A percentile compares a stretch with the other conserved stretches of the same genome.
These are phyloP conservation scores for Prinia subflava DNA, from an alignment of 2,113 vertebrate genomes.

Conservation along the genomic window DNA sequence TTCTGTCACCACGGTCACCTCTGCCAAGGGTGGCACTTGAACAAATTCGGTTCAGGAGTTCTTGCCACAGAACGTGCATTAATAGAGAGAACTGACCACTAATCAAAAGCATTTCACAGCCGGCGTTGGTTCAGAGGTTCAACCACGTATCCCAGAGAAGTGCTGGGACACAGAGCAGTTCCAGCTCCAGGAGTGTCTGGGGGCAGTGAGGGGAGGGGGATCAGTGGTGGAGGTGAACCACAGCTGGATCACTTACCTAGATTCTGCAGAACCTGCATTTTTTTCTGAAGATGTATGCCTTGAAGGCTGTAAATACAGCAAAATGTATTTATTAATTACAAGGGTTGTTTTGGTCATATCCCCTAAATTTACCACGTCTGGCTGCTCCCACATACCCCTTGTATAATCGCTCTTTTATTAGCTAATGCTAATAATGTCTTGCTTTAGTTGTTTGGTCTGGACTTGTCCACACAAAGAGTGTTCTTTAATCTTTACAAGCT, in stretches of 20 bases:
- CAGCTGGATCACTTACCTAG: not conserved
- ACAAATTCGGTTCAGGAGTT: not conserved
- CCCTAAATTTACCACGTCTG: not conserved
- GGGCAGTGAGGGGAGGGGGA: not conserved
- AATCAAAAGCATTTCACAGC: not conserved
- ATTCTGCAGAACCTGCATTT: not conserved
- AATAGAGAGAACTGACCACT: not conserved
- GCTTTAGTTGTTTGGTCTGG: not conserved
- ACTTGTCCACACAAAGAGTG: not conserved
- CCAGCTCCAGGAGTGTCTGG: not conserved
- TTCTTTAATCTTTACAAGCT: not conserved
- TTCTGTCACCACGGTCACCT: not conserved
- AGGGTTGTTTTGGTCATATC: not conserved
- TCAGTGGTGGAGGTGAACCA: not conserved
- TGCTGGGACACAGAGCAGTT: not conserved
- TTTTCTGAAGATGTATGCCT: not conserved
- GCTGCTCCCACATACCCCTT: not conserved
- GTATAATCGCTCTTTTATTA: not conserved
- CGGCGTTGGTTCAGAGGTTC: not conserved
- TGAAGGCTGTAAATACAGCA: not conserved
- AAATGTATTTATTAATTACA: not conserved
- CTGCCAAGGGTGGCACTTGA: not conserved
- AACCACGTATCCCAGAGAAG: not conserved
- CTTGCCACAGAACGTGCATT: not conserved
- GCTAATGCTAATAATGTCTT: not conserved